Evolutionary conservation across 2,113 vertebrate species (phyloP), one percentile per base, ranked within the genome.

Genomic region (Plectropomus leopardus): DNA sequence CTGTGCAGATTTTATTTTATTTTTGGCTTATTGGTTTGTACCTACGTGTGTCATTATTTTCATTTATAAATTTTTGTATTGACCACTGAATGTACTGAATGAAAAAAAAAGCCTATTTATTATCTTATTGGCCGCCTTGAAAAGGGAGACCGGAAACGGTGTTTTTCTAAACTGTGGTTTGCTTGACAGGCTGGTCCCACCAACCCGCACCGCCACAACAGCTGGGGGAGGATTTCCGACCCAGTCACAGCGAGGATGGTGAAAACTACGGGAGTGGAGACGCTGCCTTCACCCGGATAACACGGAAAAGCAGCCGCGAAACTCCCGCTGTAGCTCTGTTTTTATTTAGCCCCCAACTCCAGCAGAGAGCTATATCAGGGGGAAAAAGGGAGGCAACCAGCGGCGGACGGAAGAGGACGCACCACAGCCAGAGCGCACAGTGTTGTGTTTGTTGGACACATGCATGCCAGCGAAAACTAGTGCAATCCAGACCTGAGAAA

Each of bases 351-450:
- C 54, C 51, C 73, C 17, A 67, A 72, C 60, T 66, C 48, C 63
- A 63, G 40, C 44, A 67, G 59, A 78, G 53, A 80, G 80, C 59
- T 34, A 7, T 17, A 51, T 42, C 51, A 3, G 55, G 76, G 78
- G 50, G 79, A 54, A 63, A 63, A 85, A 86, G 91, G 86, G 90
- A 87, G 91, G 90, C 84, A 85, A 87, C 90, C 83, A 86, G 84
- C 84, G 74, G 79, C 89, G 64, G 85, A 92, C 92, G 92, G 91
- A 92, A 92, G 91, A 92, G 86, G 87, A 92, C 92, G 86, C 94
- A 76, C 85, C 77, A 60, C 78, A 57, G 86, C 86, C 76, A 76
- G 76, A 81, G 88, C 87, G 85, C 86, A 80, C 88, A 83, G 69
- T 80, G 82, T 88, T 88, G 79, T 90, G 88, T 81, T 87, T 88